Evolutionary conservation across 2,113 vertebrate genomes (phyloP).

Genomic region (Ceuthmochares aereus): DNA sequence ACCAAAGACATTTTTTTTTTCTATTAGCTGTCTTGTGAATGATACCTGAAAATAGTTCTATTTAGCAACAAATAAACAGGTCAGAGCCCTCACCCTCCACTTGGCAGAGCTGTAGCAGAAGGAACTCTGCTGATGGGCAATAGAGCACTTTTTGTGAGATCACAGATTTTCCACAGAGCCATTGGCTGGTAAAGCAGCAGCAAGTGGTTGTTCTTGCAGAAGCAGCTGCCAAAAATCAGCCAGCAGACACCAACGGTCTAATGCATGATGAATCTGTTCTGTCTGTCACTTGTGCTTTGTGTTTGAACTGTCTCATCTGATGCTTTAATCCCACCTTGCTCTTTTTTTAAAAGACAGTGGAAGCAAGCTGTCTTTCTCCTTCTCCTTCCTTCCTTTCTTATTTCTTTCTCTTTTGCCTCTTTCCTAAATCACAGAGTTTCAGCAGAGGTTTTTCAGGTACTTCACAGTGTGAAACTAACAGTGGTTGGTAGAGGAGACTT

Average conservation of each 20-base stretch:
- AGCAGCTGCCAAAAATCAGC: neutral
- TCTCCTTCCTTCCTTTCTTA: neutral
- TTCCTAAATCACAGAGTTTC: neutral
- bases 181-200: neutral
- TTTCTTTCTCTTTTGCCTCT: neutral
- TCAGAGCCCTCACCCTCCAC: neutral
- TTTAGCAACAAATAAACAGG: neutral
- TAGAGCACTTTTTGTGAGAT: fast-evolving
- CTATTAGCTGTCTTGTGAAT: neutral
- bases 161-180: neutral
- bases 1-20: neutral
- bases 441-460: neutral
- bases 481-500: neutral
- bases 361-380: neutral
- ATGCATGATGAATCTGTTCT: neutral
- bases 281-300: neutral
- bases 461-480: neutral
- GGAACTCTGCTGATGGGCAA: neutral
- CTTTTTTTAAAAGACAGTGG: neutral
- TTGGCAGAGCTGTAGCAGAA: neutral
- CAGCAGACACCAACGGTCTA: neutral
- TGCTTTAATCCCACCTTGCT: neutral
- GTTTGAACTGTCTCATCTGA: neutral
- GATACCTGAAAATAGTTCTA: neutral
- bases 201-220: neutral